Evolutionary conservation across 1,140 invertebrate genomes (phyloP).

Genomic region (Neodiprion lecontei): DNA sequence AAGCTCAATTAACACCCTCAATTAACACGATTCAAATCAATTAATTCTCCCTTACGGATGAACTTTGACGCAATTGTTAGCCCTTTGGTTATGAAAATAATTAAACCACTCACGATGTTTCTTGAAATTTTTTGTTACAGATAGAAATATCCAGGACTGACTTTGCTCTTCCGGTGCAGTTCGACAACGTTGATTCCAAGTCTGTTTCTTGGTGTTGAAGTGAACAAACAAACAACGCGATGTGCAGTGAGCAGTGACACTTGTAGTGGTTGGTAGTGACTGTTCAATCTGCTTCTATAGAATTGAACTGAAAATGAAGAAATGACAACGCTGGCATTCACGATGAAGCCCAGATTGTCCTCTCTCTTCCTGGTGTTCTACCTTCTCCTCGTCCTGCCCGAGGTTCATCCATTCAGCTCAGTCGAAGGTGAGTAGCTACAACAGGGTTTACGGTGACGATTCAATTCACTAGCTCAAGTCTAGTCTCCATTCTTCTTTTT

Average conservation of each 20-base stretch:
- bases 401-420: conserved; percentile 52
- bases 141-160: not conserved
- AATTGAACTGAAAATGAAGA: conserved; percentile 38
- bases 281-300: not conserved
- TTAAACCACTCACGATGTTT: not conserved
- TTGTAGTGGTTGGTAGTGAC: not conserved
- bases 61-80: no score
- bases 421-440: conserved; percentile 52
- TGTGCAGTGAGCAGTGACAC: not conserved
- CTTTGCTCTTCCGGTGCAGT: not conserved
- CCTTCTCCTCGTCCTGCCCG: conserved; percentile 40
- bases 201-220: not conserved
- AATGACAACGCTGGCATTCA: conserved; percentile 40
- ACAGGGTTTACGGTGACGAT: not conserved
- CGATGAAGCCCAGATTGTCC: conserved; percentile 56
- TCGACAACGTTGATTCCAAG: not conserved
- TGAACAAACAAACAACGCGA: not conserved
- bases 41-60: no score
- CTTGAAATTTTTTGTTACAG: not conserved
- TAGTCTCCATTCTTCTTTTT: not conserved
- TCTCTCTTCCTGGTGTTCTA: conserved; percentile 50
- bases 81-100: no score
- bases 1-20: no score
- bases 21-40: no score
- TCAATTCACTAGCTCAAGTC: not conserved